Base-by-base conservation (phyloP, 2,888 invertebrate species). In the Caenorhabditis sp. region DNA sequence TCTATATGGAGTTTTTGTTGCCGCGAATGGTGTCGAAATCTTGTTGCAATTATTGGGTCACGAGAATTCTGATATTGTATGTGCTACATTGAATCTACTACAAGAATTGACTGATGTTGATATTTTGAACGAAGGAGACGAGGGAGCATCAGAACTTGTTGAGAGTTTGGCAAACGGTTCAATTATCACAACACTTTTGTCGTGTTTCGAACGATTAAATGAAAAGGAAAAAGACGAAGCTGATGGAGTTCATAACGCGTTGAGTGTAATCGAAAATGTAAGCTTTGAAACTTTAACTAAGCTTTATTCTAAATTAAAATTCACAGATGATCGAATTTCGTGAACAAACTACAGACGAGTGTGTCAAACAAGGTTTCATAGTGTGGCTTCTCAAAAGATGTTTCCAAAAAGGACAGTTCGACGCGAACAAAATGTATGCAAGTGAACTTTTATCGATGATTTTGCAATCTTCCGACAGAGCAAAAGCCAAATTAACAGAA, bases 361-460 rank as follows among this genome's bases (percentile, higher is more conserved):
- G 81, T 55, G 82, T 84, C 6, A 69, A 75, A 10, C 80, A 84
- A 55, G 85, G 84, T 3, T 69, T 85, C 19, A 80, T 83, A 65
- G 66, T 77, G 75, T 99, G 97, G 97, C 90, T 99, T 67, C 89
- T 99, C 4, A 94, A 94, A 88, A 91, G 97, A 86, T 90, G 97
- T 43, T 89, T 89, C 82, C 79, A 81, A 54, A 84, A 82, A 53
- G 72, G 70, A n/a, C 23, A 58, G 2, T 84, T 86, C 55, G 86
- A 86, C 65, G 79, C 79, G 1, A 86, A 86, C 62, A 84, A 84
- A 54, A 71, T 74, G 67, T 99, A 97, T 89, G 93, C 93, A 59
- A 95, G 95, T 88, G 99, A 99, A 91, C 93, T 99, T 79, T 89
- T 99, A 58, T 95, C 97, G 19, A 96, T 99, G 88, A 90, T 99